Evolutionary conservation across 2,797 vertebrate genomes (phyloP).

Genomic region (Peromyscus attwateri): DNA sequence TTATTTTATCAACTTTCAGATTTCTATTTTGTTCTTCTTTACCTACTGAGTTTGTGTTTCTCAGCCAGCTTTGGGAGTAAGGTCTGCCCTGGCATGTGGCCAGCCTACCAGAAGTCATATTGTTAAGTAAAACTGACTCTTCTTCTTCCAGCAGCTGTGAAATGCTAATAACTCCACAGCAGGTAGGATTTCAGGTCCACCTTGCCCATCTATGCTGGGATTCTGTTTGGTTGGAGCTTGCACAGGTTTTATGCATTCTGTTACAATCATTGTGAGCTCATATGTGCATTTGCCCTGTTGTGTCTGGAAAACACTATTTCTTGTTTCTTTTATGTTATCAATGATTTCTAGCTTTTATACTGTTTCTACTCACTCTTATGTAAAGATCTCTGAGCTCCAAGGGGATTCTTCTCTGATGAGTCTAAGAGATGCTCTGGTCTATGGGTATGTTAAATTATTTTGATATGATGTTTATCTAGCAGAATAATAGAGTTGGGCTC

Average conservation of each 20-base stretch:
- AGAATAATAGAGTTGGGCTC: neutral
- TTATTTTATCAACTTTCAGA: conserved; percentile 81
- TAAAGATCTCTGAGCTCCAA: no score
- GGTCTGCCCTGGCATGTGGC: neutral
- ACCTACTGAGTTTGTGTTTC: neutral
- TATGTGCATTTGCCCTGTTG: neutral
- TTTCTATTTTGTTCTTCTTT: neutral
- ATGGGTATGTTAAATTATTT: neutral
- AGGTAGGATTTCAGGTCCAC: neutral
- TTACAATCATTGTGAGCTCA: neutral
- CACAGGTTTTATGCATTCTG: neutral
- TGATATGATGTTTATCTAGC: neutral
- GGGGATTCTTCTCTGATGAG: neutral
- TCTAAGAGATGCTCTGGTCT: neutral
- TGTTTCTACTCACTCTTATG: neutral
- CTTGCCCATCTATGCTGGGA: neutral
- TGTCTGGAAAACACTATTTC: neutral
- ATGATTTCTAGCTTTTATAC: neutral
- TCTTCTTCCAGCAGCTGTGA: neutral
- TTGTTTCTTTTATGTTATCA: neutral
- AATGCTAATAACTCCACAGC: neutral
- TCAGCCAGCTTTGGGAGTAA: no score
- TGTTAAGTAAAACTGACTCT: neutral
- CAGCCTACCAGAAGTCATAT: no score
- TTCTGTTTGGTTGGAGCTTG: neutral